Evolutionary conservation across 2,888 invertebrate species (phyloP).

Genomic region (Scaptomyza parva): DNA sequence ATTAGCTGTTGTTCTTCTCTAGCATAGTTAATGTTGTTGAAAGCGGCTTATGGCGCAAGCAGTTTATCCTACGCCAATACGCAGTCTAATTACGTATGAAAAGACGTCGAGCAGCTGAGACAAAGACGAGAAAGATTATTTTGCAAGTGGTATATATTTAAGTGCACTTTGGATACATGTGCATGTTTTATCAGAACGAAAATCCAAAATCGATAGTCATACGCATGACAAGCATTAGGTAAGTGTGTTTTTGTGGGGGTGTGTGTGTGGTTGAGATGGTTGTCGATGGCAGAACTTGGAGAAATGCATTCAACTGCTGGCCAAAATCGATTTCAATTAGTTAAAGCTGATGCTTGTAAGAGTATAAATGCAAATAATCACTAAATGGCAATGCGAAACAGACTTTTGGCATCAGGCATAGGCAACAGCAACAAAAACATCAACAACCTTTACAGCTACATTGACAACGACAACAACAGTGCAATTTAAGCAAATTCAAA

Average conservation of each 20-base stretch:
- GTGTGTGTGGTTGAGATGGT: slow-evolving; percentile 51
- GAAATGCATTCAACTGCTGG: slow-evolving; percentile 27
- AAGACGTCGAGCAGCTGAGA: slow-evolving; percentile 6
- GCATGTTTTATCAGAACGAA: slow-evolving; percentile 45
- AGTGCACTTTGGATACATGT: slow-evolving; percentile 54
- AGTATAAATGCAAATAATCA: slow-evolving; percentile 61
- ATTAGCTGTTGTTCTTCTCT: slow-evolving; percentile 16
- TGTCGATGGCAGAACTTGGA: slow-evolving; percentile 42
- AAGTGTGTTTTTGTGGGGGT: not conserved
- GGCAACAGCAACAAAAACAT: too few relatives aligned
- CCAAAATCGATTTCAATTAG: slow-evolving; percentile 75
- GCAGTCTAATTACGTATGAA: slow-evolving; percentile 18
- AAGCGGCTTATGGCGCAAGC: slow-evolving; percentile 22
- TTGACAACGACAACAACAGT: slow-evolving; percentile 66
- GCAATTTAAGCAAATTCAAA: slow-evolving; percentile 74
- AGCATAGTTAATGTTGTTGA: not conserved
- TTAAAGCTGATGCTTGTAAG: slow-evolving; percentile 55
- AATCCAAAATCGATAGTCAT: slow-evolving; percentile 53
- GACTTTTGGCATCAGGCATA: not conserved
- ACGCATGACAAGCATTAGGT: slow-evolving; percentile 33
- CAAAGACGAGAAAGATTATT: slow-evolving; percentile 15
- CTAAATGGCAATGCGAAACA: slow-evolving; percentile 52
- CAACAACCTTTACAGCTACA: slow-evolving; percentile 3
- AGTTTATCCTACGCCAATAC: not conserved
- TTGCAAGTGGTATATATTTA: slow-evolving; percentile 24